Evolutionary conservation across 2,888 invertebrate species (phyloP).

Genomic region (Aphodius granarius): DNA sequence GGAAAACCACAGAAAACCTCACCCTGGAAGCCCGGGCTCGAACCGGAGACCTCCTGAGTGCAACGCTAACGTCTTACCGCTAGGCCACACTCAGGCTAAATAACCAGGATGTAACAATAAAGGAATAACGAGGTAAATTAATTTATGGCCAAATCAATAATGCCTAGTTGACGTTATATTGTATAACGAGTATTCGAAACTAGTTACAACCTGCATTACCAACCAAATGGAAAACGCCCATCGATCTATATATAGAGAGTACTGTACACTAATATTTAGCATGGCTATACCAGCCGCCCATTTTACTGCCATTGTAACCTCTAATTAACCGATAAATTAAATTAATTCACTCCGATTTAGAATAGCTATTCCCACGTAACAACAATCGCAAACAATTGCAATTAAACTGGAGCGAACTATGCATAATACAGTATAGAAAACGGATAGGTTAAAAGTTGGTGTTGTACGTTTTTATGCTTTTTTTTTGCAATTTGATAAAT

Average conservation of each 20-base stretch:
- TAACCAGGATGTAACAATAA: background rate
- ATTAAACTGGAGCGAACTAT: background rate
- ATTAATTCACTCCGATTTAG: background rate
- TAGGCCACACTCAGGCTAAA: no score
- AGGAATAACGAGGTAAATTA: background rate
- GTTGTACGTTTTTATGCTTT: no score
- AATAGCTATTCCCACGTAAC: background rate
- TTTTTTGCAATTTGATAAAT: background rate
- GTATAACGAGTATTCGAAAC: background rate
- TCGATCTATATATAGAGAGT: background rate
- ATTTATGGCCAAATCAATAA: background rate
- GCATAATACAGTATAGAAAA: background rate
- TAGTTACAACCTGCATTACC: background rate
- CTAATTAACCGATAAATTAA: background rate
- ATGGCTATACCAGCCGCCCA: background rate
- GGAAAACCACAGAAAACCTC: no score
- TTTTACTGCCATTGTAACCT: background rate
- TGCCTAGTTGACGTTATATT: background rate
- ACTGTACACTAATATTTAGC: background rate
- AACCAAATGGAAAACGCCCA: background rate
- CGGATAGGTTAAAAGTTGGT: background rate
- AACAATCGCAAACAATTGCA: background rate
- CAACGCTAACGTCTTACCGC: no score
- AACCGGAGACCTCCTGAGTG: no score
- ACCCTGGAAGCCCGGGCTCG: no score